Evolutionary conservation across 1,140 invertebrate genomes (phyloP), one percentile per base, ranked within the genome.

Genomic region (Rhyacophila brunnea): DNA sequence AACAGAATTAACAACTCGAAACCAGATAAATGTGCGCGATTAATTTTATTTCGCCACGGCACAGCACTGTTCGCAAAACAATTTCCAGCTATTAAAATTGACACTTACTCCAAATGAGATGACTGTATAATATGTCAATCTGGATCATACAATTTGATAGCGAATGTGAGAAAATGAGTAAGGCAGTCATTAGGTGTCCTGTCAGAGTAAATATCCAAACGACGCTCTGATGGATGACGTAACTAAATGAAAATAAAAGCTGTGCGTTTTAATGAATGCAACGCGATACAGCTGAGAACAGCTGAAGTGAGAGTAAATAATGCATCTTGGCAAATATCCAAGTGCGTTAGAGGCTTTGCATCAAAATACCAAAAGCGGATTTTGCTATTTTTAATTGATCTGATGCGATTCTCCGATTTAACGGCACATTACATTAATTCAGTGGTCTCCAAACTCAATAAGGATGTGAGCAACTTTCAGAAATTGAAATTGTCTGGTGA

Each of bases 211-310:
- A 28, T 9, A 9, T 28, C 23, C 23, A 28, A 28, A 28, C 23
- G 23, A 28, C 23, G 23, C 23, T 28, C 9, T 3, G 23, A 28
- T 9, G 9, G 23, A 28, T 28, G 23, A 28, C 9, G 23, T 9
- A 28, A 3, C 3, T 28, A 28, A 28, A 28, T 28, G 23, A 28
- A 28, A 28, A 28, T 28, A 28, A 40, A n/a, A 13, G 11, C 11
- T 11, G 38, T 49, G 55, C 55, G 48, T 56, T 56, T 18, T 58
- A 50, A 51, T 42, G 47, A 45, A 34, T 58, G 48, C 47, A 58
- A 58, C 48, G 19, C 15, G 56, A 58, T 58, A 58, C 47, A 36
- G 47, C 49, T 58, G 56, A 51, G 54, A 2, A 15, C 28, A 15
- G 45, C 20, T 18, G 17, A 32, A 44, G 36, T 49, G 46, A 51